Base-by-base conservation (phyloP, 1,140 invertebrate genomes). In the Apis dorsata region DNA sequence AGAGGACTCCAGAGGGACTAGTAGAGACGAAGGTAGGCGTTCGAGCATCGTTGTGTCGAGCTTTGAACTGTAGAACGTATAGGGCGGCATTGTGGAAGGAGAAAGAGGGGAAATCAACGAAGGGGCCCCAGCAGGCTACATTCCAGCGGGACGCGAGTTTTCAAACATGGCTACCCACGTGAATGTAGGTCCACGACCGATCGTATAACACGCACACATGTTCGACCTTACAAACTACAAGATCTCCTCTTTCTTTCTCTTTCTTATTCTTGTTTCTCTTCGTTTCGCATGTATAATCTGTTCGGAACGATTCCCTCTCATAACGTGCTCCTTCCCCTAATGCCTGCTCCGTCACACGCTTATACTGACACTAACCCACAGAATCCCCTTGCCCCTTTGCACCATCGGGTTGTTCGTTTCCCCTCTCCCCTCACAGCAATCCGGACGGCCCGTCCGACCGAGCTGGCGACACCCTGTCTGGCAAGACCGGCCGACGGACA, bases 401-500 rank as follows among this genome's bases (percentile, higher is more conserved):
- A 82, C 77, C 81, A 68, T 82, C 83, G 72, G 68, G 87, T 84
- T 88, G 79, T 85, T 83, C 66, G 72, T 69, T 73, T 79, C 85
- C 72, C 71, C 77, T 87, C 78, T 79, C 84, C 87, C 84, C 81
- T 82, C 89, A 80, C 89, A 78, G 76, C 92, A 95, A 95, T 95
- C 96, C 96, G 96, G 94, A 94, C 95, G 95, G 95, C 96, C 95
- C 95, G 95, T 95, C 94, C 94, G 93, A 93, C 94, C 92, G 95
- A 95, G 95, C 95, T 96, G 96, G 96, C 96, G 96, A 97, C 97
- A 97, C 96, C 96, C 96, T 97, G 97, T 97, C 97, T 97, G 96
- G 96, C 95, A 95, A 95, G 96, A 96, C 95, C 95, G 94, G 89
- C 86, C 92, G 90, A 81, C 92, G 93, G 91, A 93, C 92, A 93